Conservation (phyloP, 1,140 invertebrate species). For the Littorina saxatilis region DNA sequence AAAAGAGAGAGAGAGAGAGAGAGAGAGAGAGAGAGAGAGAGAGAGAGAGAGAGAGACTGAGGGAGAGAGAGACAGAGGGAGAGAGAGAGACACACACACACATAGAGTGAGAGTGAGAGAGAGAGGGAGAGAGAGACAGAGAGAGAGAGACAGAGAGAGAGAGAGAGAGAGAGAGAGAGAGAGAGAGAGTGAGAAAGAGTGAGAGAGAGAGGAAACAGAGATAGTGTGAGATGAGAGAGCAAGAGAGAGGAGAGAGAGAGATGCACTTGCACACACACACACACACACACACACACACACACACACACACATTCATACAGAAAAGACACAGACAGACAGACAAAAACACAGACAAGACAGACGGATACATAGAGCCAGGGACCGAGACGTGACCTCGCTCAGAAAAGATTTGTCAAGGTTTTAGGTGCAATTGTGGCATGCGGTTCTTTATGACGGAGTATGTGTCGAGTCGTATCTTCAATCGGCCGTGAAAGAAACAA, state of each 20-base stretch:
- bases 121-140: background rate
- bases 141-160: background rate
- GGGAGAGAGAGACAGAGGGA: background rate
- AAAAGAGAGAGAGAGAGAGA: background rate
- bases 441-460: no score
- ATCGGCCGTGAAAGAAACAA: background rate
- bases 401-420: background rate
- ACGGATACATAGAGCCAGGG: no score
- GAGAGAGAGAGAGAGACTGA: no score
- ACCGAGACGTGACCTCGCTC: background rate
- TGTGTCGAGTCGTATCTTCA: background rate
- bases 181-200: no score
- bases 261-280: background rate
- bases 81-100: background rate
- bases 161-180: background rate
- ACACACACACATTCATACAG: no score
- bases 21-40: background rate
- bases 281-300: no score
- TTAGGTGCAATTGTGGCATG: background rate
- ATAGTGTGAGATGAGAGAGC: background rate
- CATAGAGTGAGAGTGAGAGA: background rate
- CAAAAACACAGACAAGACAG: background rate
- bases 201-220: no score
- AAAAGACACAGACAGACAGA: constrained; percentile 10
- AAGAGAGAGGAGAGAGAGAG: constrained; percentile 4